These are phyloP conservation scores for Aphodius sticticus DNA, from an alignment of 2,888 invertebrate genomes.

Conservation along the genomic window DNA sequence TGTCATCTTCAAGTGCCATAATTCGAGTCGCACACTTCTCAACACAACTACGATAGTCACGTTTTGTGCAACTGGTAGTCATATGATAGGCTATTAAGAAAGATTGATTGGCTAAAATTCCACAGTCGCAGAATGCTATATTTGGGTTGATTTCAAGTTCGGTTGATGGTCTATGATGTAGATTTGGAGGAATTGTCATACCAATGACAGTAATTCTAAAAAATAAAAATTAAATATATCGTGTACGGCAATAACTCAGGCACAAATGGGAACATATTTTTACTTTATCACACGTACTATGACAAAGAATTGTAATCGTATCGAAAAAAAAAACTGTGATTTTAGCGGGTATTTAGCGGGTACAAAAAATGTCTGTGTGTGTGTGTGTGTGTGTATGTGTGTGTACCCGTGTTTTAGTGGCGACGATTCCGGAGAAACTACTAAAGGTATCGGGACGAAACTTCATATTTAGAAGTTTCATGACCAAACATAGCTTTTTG, in stretches of 20 bases:
- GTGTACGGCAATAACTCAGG: not conserved
- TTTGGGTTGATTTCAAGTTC: not conserved
- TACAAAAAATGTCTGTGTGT: too few relatives aligned
- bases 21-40: not conserved
- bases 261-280: too few relatives aligned
- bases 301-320: too few relatives aligned
- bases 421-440: too few relatives aligned
- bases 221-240: not conserved
- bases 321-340: too few relatives aligned
- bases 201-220: not conserved
- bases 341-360: too few relatives aligned
- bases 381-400: too few relatives aligned
- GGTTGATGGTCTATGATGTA: not conserved
- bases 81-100: not conserved
- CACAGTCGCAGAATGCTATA: not conserved
- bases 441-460: too few relatives aligned
- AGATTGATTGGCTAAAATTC: not conserved
- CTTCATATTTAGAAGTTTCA: too few relatives aligned
- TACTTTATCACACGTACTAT: too few relatives aligned
- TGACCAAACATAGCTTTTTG: too few relatives aligned
- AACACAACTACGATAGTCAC: not conserved
- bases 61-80: not conserved
- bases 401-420: too few relatives aligned
- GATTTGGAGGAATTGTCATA: not conserved
- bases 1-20: not conserved